Percentiles rank a stretch among this genome's conserved stretches.
Evolutionary conservation across 2,888 invertebrate species (phyloP).

Genomic region (Ashinkailepas kermadecensis): DNA sequence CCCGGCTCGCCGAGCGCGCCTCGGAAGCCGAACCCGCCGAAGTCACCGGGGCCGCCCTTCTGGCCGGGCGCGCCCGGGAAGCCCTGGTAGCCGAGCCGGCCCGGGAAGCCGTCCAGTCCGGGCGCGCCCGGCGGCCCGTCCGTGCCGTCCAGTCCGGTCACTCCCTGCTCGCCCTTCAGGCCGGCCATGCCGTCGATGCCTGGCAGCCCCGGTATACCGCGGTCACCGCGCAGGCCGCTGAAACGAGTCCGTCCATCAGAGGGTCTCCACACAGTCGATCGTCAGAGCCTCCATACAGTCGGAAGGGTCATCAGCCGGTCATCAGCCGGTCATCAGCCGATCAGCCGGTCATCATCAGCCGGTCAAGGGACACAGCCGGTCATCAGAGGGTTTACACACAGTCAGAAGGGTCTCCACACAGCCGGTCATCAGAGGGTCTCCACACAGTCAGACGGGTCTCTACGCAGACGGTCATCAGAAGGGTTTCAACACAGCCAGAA

Average conservation of each 20-base stretch:
- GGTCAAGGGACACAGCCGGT: no score
- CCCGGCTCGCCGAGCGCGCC: slow-evolving; percentile 41
- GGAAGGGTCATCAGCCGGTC: no score
- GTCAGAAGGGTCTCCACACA: no score
- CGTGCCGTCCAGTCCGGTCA: slow-evolving; percentile 27
- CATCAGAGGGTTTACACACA: no score
- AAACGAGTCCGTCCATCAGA: slow-evolving; percentile 23
- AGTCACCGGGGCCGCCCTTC: slow-evolving; percentile 26
- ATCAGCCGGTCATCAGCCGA: no score
- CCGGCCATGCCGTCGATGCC: slow-evolving; percentile 48
- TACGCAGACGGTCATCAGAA: no score
- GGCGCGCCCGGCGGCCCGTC: slow-evolving; percentile 22
- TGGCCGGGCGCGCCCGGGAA: slow-evolving; percentile 30
- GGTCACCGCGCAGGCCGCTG: slow-evolving; percentile 36
- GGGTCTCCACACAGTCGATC: no score
- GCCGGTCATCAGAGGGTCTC: no score
- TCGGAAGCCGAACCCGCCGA: slow-evolving; percentile 34
- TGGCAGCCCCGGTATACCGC: slow-evolving; percentile 54
- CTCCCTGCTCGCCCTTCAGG: slow-evolving; percentile 37
- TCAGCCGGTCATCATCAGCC: no score
- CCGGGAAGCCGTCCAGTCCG: slow-evolving; percentile 27
- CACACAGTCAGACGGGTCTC: no score
- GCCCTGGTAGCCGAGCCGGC: slow-evolving; percentile 34
- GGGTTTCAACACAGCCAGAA: no score
- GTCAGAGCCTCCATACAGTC: no score